These are phyloP conservation scores for Andrena bicolor DNA, from an alignment of 2,888 invertebrate genomes.

Conservation along the genomic window DNA sequence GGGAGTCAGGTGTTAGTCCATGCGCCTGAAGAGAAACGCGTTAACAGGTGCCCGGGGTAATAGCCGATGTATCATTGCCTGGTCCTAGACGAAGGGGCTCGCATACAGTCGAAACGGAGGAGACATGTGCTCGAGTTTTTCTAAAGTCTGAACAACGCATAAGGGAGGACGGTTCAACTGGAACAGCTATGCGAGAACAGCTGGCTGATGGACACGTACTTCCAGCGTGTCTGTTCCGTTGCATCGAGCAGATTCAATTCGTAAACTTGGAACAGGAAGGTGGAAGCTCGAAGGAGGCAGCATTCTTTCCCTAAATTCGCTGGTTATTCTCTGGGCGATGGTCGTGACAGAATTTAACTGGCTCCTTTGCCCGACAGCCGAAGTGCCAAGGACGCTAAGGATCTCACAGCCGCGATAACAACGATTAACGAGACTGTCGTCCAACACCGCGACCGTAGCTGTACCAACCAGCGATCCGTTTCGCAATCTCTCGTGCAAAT, in stretches of 20 bases:
- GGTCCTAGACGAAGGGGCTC: conserved; percentile 63
- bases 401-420: conserved; percentile 5
- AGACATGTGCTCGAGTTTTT: conserved; percentile 43
- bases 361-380: background rate
- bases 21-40: conserved; percentile 77
- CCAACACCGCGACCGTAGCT: conserved; percentile 54
- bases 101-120: conserved; percentile 37
- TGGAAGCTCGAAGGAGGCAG: background rate
- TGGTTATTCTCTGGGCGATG: background rate
- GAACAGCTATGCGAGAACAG: conserved; percentile 44
- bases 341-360: background rate
- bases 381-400: background rate
- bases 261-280: background rate
- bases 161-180: conserved; percentile 29
- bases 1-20: conserved; percentile 77
- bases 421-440: conserved; percentile 33
- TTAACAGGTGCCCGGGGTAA: conserved; percentile 81
- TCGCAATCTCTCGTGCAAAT: conserved; percentile 56
- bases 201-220: conserved; percentile 42
- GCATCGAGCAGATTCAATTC: background rate
- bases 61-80: conserved; percentile 81
- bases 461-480: conserved; percentile 55
- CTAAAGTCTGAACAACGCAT: conserved; percentile 7
- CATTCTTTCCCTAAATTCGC: background rate
- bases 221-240: background rate